Evolutionary conservation across 1,140 invertebrate genomes (phyloP).

Genomic region (Coptotermes formosanus): DNA sequence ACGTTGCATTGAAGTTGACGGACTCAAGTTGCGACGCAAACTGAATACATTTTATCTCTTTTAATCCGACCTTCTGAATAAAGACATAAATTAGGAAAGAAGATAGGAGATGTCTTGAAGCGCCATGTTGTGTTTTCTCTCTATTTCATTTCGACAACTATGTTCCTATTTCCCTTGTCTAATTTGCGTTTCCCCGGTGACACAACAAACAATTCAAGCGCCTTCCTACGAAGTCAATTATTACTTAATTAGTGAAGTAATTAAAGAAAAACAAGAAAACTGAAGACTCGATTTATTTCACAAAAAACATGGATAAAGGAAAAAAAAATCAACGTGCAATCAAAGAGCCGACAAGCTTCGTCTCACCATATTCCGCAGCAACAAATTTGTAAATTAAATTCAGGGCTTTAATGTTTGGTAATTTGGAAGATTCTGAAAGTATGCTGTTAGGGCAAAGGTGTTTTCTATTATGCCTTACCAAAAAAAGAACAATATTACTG

Average conservation of each 20-base stretch:
- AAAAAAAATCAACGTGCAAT: background rate
- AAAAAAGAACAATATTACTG: too few species aligned
- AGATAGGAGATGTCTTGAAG: background rate
- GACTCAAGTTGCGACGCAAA: too few species aligned
- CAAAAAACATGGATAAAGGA: background rate
- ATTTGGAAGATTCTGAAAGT: too few species aligned
- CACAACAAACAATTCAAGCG: background rate
- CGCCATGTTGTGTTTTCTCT: background rate
- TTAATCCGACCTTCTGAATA: too few species aligned
- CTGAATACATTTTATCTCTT: too few species aligned
- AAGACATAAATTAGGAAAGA: background rate
- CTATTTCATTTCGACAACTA: background rate
- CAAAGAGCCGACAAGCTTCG: background rate
- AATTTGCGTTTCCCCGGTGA: background rate
- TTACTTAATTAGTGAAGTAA: constrained; percentile 9
- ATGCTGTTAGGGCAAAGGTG: too few species aligned
- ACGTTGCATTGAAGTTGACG: too few species aligned
- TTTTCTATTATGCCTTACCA: too few species aligned
- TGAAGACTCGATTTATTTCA: background rate
- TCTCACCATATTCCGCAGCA: background rate
- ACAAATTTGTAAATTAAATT: too few species aligned
- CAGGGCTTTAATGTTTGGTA: too few species aligned
- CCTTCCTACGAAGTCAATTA: background rate
- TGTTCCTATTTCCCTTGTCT: background rate
- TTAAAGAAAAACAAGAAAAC: background rate